These are phyloP conservation scores for Platycercus adscitus DNA, from an alignment of 2,113 vertebrate genomes.

Conservation along the genomic window DNA sequence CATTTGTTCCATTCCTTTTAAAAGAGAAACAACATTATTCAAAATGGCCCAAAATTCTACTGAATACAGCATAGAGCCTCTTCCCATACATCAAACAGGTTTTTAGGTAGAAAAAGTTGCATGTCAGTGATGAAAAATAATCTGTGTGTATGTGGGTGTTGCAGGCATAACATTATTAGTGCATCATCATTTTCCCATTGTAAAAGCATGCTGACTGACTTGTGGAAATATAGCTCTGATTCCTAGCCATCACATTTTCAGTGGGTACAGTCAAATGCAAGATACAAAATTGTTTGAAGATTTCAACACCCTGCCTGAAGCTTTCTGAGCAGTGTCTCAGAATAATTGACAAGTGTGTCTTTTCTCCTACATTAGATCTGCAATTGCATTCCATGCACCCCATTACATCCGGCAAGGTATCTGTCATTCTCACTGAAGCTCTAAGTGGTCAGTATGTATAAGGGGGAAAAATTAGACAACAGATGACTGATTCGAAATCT, in stretches of 20 bases:
- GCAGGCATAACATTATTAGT: background rate
- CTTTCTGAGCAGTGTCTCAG: slow-evolving; percentile 50
- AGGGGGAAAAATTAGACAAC: background rate
- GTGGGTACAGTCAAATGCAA: background rate
- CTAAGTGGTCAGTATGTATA: background rate
- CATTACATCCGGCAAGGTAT: slow-evolving; percentile 44
- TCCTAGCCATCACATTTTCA: background rate
- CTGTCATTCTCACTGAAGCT: slow-evolving; percentile 57
- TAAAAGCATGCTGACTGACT: background rate
- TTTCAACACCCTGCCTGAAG: background rate
- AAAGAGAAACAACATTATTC: background rate
- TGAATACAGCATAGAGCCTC: background rate
- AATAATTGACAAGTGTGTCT: slow-evolving; percentile 62
- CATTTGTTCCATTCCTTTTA: background rate
- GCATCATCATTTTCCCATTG: background rate
- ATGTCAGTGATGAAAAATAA: background rate
- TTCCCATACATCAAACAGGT: background rate
- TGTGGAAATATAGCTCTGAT: background rate
- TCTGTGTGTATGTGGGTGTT: background rate
- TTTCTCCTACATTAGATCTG: slow-evolving; percentile 69
- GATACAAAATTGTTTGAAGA: slow-evolving; percentile 33
- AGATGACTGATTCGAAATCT: background rate
- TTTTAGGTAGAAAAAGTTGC: background rate
- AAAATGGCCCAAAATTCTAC: background rate
- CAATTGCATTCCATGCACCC: slow-evolving; percentile 68